Percentiles rank a stretch among this genome's conserved stretches.
These are phyloP conservation scores for Drosophila kambysellisi DNA, from an alignment of 2,888 invertebrate genomes.

Conservation along the genomic window DNA sequence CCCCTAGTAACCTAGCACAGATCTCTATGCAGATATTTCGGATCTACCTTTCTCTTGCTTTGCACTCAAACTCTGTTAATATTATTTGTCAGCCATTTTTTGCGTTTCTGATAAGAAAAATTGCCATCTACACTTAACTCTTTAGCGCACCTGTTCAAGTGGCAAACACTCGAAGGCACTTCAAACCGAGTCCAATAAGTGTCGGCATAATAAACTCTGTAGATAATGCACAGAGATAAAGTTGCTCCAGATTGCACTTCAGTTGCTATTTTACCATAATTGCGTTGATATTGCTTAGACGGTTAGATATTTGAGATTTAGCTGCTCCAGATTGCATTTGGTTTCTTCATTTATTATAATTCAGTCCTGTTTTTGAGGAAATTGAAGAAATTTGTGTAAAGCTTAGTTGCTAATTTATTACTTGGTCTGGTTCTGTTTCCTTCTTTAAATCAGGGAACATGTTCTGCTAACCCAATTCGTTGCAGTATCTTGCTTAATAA, in stretches of 20 bases:
- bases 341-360: neutral
- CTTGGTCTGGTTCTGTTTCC: neutral
- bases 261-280: neutral
- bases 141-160: slow-evolving; percentile 28
- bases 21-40: neutral
- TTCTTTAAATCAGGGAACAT: neutral
- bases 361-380: neutral
- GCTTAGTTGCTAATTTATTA: neutral
- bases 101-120: slow-evolving; percentile 39
- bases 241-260: neutral
- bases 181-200: slow-evolving; percentile 23
- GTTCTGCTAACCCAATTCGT: neutral
- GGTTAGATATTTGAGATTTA: neutral
- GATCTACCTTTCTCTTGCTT: slow-evolving; percentile 34
- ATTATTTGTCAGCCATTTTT: slow-evolving; percentile 22
- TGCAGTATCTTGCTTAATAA: neutral
- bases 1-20: neutral
- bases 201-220: slow-evolving; percentile 13
- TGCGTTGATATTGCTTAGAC: neutral
- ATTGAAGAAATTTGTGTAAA: neutral
- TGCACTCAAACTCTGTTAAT: slow-evolving; percentile 7
- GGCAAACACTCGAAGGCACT: slow-evolving; percentile 38
- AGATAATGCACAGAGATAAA: neutral
- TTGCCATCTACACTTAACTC: slow-evolving; percentile 32
- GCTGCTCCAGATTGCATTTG: neutral